A percentile compares a stretch with the other conserved stretches of the same genome.
Conservation (phyloP, 2,888 invertebrate species). For the Tenthredo scrophulariae region DNA sequence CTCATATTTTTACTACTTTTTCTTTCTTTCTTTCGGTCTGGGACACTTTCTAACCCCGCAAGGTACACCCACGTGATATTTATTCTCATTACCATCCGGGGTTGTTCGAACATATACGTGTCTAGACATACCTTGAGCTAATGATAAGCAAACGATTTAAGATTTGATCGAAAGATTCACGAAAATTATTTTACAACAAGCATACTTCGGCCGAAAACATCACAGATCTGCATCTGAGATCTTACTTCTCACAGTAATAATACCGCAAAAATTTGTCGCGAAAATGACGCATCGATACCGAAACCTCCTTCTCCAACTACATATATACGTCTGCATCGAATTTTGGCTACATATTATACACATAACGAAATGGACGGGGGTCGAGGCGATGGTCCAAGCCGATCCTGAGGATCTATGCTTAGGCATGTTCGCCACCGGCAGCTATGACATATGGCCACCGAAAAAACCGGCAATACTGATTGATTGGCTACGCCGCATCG, state of each 20-base stretch:
- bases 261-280: conserved; percentile 3
- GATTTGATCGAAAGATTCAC: neutral
- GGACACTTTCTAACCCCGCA: conserved; percentile 74
- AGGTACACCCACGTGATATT: conserved; percentile 71
- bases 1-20: conserved; percentile 59
- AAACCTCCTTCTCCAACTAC: conserved; percentile 31
- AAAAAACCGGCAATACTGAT: conserved; percentile 77
- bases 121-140: neutral
- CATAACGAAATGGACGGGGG: conserved; percentile 37
- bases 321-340: conserved; percentile 25
- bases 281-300: conserved; percentile 36
- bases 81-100: conserved; percentile 47
- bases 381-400: conserved; percentile 44
- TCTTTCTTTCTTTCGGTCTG: conserved; percentile 61
- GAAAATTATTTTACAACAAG: neutral
- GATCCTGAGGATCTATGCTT: conserved; percentile 48
- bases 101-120: conserved; percentile 32
- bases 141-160: neutral
- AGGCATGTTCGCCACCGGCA: conserved; percentile 69
- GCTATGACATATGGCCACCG: conserved; percentile 76
- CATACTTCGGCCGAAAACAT: neutral
- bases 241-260: neutral
- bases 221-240: neutral
- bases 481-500: conserved; percentile 73
- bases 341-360: conserved; percentile 4